Evolutionary conservation across 1,140 invertebrate species (phyloP).

Genomic region (Philopotamus ludificatus): DNA sequence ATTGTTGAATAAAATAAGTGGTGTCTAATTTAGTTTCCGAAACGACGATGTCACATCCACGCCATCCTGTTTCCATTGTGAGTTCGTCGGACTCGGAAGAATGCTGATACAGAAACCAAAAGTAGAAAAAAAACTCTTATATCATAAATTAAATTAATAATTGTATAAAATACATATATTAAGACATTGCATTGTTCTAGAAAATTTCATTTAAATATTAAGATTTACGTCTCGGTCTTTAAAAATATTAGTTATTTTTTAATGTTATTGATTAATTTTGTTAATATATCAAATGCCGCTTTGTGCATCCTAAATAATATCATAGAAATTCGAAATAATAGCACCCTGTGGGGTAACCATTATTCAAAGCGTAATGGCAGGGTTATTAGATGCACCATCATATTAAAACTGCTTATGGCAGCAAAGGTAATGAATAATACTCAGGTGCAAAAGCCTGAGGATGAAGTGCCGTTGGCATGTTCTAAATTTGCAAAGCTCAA

Average conservation of each 20-base stretch:
- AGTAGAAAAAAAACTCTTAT: not conserved
- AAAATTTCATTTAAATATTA: not conserved
- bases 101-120: not conserved
- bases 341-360: not conserved
- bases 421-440: not conserved
- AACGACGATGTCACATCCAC: not conserved
- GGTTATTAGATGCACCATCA: not conserved
- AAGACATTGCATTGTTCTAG: not conserved
- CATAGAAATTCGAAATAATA: not conserved
- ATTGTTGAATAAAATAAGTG: constrained; percentile 32
- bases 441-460: not conserved
- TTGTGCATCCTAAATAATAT: not conserved
- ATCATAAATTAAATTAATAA: not conserved
- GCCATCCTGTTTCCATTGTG: constrained; percentile 9
- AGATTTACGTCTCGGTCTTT: not conserved
- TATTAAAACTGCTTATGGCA: not conserved
- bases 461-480: not conserved
- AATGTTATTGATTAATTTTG: not conserved
- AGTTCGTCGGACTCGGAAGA: not conserved
- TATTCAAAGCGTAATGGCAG: not conserved
- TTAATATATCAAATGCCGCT: not conserved
- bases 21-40: constrained; percentile 33
- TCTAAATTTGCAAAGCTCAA: not conserved
- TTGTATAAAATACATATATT: not conserved
- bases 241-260: not conserved